phyloP scores from a whole-genome alignment of 2,888 invertebrate genomes.

The Polyommatus iphigenia region DNA sequence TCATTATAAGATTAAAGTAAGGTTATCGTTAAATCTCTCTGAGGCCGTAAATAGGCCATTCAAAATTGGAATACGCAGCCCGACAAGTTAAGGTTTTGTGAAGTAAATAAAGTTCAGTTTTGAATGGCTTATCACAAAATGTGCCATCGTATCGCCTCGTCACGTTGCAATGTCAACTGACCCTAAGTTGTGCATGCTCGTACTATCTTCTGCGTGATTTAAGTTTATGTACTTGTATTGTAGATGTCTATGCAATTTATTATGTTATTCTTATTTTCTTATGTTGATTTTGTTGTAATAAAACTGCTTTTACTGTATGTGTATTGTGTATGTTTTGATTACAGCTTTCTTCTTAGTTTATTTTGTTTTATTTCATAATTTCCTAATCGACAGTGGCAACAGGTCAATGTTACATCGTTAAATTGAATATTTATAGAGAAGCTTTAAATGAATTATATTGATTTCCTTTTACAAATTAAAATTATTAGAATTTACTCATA shows the following conservation, averaged over 20 bases:
- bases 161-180: not conserved
- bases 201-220: constrained; percentile 39
- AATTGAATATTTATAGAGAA: not conserved
- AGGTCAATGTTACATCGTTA: not conserved
- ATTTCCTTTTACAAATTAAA: too few relatives aligned
- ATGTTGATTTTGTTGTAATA: constrained; percentile 22
- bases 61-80: too few relatives aligned
- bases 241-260: constrained; percentile 30
- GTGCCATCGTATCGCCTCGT: not conserved
- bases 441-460: not conserved
- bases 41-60: not conserved
- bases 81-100: too few relatives aligned
- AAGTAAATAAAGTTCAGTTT: not conserved
- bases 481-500: too few relatives aligned
- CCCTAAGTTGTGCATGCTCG: constrained; percentile 38
- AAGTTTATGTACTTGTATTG: constrained; percentile 35
- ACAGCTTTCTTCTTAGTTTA: constrained; percentile 32
- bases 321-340: constrained; percentile 29
- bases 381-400: constrained; percentile 22
- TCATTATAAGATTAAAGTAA: not conserved
- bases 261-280: constrained; percentile 32
- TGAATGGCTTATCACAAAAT: not conserved
- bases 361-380: constrained; percentile 31
- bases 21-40: not conserved
- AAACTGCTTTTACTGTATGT: constrained; percentile 28